These are phyloP conservation scores for Heliconius cydno DNA, from an alignment of 2,888 invertebrate genomes.

Conservation along the genomic window DNA sequence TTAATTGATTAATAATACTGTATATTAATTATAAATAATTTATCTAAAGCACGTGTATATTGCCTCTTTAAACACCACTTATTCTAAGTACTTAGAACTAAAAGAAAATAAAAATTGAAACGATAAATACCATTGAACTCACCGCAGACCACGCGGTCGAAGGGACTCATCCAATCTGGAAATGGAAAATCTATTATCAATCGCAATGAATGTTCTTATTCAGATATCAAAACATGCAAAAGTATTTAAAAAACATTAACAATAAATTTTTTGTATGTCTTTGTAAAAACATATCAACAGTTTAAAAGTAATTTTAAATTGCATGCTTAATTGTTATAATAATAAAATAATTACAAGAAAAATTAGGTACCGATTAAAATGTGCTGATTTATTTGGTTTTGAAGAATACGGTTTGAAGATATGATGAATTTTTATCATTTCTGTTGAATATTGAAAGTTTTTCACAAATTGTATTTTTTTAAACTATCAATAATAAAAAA, in stretches of 20 bases:
- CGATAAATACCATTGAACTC: slow-evolving; percentile 93
- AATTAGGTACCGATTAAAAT: not conserved
- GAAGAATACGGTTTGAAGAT: not conserved
- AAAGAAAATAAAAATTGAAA: slow-evolving; percentile 84
- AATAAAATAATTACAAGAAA: slow-evolving; percentile 20
- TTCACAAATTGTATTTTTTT: too few species aligned
- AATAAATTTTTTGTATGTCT: not conserved
- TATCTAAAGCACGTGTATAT: slow-evolving; percentile 34
- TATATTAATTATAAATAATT: too few species aligned
- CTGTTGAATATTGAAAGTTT: not conserved
- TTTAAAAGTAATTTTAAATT: slow-evolving; percentile 19
- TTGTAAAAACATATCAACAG: not conserved
- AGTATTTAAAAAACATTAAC: slow-evolving; percentile 39
- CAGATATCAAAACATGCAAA: slow-evolving; percentile 70
- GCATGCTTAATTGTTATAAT: slow-evolving; percentile 3
- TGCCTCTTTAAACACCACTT: slow-evolving; percentile 27
- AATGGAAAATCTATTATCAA: slow-evolving; percentile 86
- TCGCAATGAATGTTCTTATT: slow-evolving; percentile 80
- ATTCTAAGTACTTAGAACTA: slow-evolving; percentile 76
- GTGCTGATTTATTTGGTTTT: not conserved
- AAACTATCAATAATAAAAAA: too few species aligned
- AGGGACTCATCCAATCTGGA: slow-evolving; percentile 97
- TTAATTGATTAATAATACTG: slow-evolving; percentile 38
- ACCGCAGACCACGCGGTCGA: slow-evolving; percentile 97
- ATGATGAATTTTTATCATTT: not conserved